Conservation (phyloP, 2,113 vertebrate species). For the Chionodraco myersi region DNA sequence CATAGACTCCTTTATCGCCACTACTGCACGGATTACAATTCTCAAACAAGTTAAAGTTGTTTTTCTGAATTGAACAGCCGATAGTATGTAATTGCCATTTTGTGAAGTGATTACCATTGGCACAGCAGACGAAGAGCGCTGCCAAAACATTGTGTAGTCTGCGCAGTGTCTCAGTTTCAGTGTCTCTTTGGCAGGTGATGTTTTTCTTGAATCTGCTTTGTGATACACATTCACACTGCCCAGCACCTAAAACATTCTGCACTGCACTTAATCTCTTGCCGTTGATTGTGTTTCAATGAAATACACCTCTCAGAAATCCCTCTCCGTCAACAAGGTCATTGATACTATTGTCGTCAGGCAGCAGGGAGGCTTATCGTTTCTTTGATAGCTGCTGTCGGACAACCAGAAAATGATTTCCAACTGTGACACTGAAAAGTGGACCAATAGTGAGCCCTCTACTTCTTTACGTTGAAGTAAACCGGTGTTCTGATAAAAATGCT, state of each 20-base stretch:
- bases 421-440: constrained; percentile 12
- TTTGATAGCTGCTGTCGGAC: constrained; percentile 53
- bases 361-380: constrained; percentile 48
- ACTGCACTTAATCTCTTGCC: constrained; percentile 26
- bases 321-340: constrained; percentile 56
- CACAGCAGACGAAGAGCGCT: neutral
- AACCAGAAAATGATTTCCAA: constrained; percentile 12
- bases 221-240: constrained; percentile 8
- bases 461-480: neutral
- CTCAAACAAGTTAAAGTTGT: constrained; percentile 9
- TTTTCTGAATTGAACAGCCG: constrained; percentile 3
- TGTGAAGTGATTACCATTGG: neutral
- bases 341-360: constrained; percentile 52
- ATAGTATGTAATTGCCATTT: constrained; percentile 21
- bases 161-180: constrained; percentile 2
- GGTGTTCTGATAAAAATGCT: neutral
- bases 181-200: neutral
- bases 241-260: neutral
- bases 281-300: constrained; percentile 32
- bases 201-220: neutral
- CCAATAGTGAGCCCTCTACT: constrained; percentile 7
- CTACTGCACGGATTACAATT: neutral
- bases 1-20: constrained; percentile 29
- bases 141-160: constrained; percentile 6
- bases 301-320: constrained; percentile 18